These are phyloP conservation scores for Tethea ocularis DNA, from an alignment of 2,888 invertebrate species.

Conservation along the genomic window DNA sequence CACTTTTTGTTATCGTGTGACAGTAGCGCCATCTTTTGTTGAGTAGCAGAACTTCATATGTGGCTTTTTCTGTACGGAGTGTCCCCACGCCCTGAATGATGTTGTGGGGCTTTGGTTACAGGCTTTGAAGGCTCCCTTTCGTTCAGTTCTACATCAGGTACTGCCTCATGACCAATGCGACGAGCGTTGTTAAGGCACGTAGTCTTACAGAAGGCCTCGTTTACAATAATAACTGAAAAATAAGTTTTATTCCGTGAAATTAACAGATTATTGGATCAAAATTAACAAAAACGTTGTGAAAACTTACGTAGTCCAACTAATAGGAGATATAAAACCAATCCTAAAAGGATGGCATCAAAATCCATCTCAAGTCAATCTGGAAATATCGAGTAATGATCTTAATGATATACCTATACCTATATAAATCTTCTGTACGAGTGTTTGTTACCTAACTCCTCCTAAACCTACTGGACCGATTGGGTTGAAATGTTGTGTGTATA, in stretches of 20 bases:
- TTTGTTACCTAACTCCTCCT: too few species aligned
- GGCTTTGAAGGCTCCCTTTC: constrained; percentile 41
- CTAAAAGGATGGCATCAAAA: constrained; percentile 47
- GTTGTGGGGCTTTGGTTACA: constrained; percentile 27
- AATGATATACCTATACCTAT: background rate
- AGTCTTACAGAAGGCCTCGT: constrained; percentile 67
- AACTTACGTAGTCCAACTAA: constrained; percentile 60
- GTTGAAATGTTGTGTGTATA: too few species aligned
- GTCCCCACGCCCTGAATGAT: constrained; percentile 26
- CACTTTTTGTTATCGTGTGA: background rate
- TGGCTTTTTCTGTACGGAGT: constrained; percentile 13
- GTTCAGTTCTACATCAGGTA: constrained; percentile 53
- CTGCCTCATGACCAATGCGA: constrained; percentile 28
- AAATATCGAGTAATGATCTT: constrained; percentile 1
- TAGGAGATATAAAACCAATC: constrained; percentile 54
- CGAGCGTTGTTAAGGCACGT: constrained; percentile 53
- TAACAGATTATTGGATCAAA: too few species aligned
- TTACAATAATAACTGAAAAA: constrained; percentile 64
- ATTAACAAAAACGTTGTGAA: background rate
- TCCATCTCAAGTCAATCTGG: constrained; percentile 40
- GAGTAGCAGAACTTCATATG: constrained; percentile 22
- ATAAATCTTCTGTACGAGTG: too few species aligned
- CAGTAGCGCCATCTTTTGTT: constrained; percentile 37
- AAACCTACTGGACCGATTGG: too few species aligned
- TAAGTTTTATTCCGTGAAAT: constrained; percentile 6